These are phyloP conservation scores for Melanostigma gelatinosum DNA, from an alignment of 2,113 vertebrate species.

Conservation along the genomic window DNA sequence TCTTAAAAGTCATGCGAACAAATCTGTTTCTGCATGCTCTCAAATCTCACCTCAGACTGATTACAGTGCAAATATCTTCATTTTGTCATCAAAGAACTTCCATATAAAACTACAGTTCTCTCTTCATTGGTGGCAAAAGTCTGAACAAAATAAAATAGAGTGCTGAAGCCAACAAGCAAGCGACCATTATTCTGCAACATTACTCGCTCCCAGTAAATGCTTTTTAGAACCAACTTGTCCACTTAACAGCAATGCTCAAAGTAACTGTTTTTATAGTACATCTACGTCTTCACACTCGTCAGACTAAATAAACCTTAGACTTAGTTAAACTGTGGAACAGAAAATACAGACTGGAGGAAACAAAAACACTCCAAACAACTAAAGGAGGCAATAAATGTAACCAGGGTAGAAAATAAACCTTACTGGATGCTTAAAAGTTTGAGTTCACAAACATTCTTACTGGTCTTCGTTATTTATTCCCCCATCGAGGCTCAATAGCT, in stretches of 20 bases:
- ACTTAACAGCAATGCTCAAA: conserved; percentile 89
- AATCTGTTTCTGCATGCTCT: background rate
- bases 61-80: background rate
- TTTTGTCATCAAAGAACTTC: conserved; percentile 50
- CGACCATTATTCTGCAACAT: conserved; percentile 88
- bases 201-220: conserved; percentile 89
- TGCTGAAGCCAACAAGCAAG: conserved; percentile 93
- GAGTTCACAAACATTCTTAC: conserved; percentile 66
- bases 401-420: conserved; percentile 66
- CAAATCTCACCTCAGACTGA: background rate
- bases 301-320: conserved; percentile 93
- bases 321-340: conserved; percentile 89
- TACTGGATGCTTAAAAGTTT: conserved; percentile 39
- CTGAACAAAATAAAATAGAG: conserved; percentile 53
- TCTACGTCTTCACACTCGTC: conserved; percentile 88
- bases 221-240: conserved; percentile 87
- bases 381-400: conserved; percentile 52
- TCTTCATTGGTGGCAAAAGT: conserved; percentile 23
- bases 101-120: background rate
- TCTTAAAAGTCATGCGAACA: background rate
- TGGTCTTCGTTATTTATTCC: conserved; percentile 43
- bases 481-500: conserved; percentile 16
- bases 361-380: conserved; percentile 37
- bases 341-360: conserved; percentile 82
- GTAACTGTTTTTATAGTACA: conserved; percentile 87